Conservation (phyloP, 2,888 invertebrate genomes). For the Dyspetes luteomarginatus region DNA sequence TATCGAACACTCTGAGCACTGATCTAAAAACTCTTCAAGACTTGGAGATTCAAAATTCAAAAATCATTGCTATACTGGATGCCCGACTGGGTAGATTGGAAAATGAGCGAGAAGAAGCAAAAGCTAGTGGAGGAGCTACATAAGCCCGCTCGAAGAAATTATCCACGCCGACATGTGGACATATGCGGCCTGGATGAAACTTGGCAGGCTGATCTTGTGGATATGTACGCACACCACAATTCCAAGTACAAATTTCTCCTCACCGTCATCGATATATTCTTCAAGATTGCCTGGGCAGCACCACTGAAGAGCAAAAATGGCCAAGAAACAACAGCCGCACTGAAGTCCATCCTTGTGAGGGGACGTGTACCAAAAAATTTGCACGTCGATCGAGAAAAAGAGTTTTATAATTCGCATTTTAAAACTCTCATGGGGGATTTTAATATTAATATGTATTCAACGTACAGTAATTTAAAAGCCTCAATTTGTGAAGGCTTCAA, state of each 20-base stretch:
- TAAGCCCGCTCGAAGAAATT: constrained; percentile 79
- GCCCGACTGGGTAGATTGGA: background rate
- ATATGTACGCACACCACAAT: constrained; percentile 77
- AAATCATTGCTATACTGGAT: background rate
- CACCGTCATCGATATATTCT: constrained; percentile 72
- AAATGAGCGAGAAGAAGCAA: background rate
- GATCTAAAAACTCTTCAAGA: background rate
- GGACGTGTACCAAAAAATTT: constrained; percentile 33
- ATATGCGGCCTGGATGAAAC: constrained; percentile 80
- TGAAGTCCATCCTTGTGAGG: constrained; percentile 30
- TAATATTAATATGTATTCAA: constrained; percentile 38
- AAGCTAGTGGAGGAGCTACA: constrained; percentile 72
- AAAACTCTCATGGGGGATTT: constrained; percentile 19
- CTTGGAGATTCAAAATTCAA: background rate
- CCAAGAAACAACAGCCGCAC: constrained; percentile 34
- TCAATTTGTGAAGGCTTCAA: constrained; percentile 75
- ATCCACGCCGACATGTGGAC: constrained; percentile 74
- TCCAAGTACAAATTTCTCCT: constrained; percentile 77
- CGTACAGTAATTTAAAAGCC: constrained; percentile 70
- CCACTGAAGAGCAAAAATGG: constrained; percentile 74
- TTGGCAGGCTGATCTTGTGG: constrained; percentile 82
- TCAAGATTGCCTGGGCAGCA: constrained; percentile 73
- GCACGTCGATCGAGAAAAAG: constrained; percentile 61
- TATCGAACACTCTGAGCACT: background rate
- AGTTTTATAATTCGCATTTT: constrained; percentile 63